phyloP scores from a whole-genome alignment of 2,888 invertebrate species.

The Trachelus tabidus region DNA sequence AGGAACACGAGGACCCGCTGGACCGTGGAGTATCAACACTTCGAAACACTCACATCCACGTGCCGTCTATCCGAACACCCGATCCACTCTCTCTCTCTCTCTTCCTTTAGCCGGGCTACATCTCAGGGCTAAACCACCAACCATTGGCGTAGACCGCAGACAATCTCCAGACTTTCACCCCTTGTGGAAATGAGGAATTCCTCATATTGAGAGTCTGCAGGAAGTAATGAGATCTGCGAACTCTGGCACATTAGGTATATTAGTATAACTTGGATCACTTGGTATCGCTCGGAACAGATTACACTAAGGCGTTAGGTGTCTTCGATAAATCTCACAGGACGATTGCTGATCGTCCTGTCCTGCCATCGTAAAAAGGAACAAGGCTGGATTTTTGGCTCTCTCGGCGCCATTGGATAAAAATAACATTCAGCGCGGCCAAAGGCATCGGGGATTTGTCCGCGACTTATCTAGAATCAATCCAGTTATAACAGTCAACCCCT shows the following conservation, averaged over 20 bases:
- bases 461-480: constrained; percentile 59
- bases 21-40: constrained; percentile 44
- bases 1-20: constrained; percentile 20
- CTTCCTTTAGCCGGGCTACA: constrained; percentile 5
- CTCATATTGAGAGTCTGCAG: not conserved
- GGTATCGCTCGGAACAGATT: not conserved
- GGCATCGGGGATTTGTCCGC: constrained; percentile 51
- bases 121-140: constrained; percentile 14
- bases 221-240: not conserved
- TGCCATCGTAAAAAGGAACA: not conserved
- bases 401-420: constrained; percentile 41
- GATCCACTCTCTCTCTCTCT: constrained; percentile 7
- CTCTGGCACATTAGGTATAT: not conserved
- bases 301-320: not conserved
- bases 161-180: not conserved
- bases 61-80: constrained; percentile 10
- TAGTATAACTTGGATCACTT: not conserved
- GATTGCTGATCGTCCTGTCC: not conserved
- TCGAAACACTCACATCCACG: constrained; percentile 32
- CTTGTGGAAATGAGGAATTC: not conserved
- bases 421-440: constrained; percentile 39
- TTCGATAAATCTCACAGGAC: not conserved
- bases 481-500: constrained; percentile 42
- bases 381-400: constrained; percentile 6
- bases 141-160: constrained; percentile 12